A percentile compares a stretch with the other conserved stretches of the same genome.
Evolutionary conservation across 2,113 vertebrate species (phyloP).

Genomic region (Nothocercus nigrocapillus): DNA sequence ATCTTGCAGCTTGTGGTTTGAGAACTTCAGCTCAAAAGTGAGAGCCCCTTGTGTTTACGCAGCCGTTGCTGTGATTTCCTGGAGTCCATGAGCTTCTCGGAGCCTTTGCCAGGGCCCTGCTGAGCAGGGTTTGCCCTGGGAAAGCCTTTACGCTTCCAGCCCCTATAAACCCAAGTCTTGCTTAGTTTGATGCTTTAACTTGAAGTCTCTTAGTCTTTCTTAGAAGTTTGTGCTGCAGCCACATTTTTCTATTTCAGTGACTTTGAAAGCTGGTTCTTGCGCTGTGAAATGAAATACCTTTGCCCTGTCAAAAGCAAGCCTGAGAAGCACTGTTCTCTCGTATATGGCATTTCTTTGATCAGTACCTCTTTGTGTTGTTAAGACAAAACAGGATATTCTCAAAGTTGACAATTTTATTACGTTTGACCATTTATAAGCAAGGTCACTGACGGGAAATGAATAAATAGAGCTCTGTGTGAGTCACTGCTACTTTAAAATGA

Average conservation of each 20-base stretch:
- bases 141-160: background rate
- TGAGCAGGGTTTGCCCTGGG: background rate
- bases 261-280: background rate
- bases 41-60: background rate
- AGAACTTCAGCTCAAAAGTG: background rate
- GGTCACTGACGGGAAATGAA: conserved; percentile 20
- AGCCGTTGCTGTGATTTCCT: background rate
- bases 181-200: background rate
- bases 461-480: conserved; percentile 23
- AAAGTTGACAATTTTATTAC: background rate
- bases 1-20: background rate
- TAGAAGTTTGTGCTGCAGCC: background rate
- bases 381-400: background rate
- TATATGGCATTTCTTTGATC: background rate
- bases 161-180: background rate
- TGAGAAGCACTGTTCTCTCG: background rate
- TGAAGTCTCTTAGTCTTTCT: background rate
- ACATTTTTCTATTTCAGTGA: background rate
- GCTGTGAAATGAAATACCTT: background rate
- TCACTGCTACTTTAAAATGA: background rate
- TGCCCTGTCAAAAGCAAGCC: background rate
- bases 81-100: background rate
- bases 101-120: background rate
- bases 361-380: background rate
- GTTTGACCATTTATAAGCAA: background rate